Evolutionary conservation across 2,113 vertebrate species (phyloP).

Genomic region (Corydoras maculifer): DNA sequence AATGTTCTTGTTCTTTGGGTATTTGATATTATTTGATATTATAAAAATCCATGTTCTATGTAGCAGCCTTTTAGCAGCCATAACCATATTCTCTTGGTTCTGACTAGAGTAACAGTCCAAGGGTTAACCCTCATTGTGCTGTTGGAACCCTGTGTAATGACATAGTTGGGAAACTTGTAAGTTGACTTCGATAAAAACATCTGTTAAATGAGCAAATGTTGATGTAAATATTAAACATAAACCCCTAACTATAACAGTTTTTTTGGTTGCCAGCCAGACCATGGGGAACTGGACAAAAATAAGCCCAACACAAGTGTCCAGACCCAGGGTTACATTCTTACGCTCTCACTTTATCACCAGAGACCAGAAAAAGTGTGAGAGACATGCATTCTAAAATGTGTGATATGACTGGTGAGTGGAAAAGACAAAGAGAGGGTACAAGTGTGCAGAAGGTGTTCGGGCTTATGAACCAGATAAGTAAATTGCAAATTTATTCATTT

Average conservation of each 20-base stretch:
- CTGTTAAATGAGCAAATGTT: no score
- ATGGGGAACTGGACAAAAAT: background rate
- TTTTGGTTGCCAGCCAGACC: no score
- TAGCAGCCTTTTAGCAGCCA: no score
- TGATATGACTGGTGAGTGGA: conserved; percentile 13
- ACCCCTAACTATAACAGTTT: no score
- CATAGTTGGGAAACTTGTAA: no score
- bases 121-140: no score
- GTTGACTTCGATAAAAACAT: no score
- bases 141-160: no score
- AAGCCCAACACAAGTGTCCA: background rate
- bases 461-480: background rate
- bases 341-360: conserved; percentile 1
- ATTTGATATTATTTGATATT: background rate
- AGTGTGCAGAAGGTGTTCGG: background rate
- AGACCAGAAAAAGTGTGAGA: conserved; percentile 3
- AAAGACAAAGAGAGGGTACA: background rate
- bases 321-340: background rate
- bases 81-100: background rate
- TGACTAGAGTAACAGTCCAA: no score
- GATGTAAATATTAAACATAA: no score
- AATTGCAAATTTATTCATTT: no score
- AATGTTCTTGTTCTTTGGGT: background rate
- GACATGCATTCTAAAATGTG: background rate
- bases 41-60: conserved; percentile 10